Evolutionary conservation across 1,140 invertebrate species (phyloP).

Genomic region (Drosophila neocordata): DNA sequence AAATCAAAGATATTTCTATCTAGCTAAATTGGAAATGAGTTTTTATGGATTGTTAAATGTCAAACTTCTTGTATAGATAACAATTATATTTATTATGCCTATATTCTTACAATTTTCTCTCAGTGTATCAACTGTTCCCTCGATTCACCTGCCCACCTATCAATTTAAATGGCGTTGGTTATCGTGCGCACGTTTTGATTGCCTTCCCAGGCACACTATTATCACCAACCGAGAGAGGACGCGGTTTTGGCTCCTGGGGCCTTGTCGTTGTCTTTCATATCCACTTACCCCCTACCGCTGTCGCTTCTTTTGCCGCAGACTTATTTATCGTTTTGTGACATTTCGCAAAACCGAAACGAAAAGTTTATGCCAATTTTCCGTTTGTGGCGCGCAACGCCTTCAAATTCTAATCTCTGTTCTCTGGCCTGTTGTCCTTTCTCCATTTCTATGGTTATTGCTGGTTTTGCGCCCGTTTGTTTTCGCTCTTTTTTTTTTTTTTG

Average conservation of each 20-base stretch:
- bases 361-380: conserved; percentile 68
- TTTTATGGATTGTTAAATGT: no score
- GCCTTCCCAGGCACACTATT: conserved; percentile 67
- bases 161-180: conserved; percentile 72
- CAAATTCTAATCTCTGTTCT: conserved; percentile 71
- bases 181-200: conserved; percentile 77
- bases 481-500: conserved; percentile 8
- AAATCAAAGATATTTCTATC: no score
- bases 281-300: neutral
- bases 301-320: conserved; percentile 8
- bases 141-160: conserved; percentile 65
- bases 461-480: conserved; percentile 52
- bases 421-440: conserved; percentile 33
- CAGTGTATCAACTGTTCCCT: conserved; percentile 10
- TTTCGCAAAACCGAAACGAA: conserved; percentile 47
- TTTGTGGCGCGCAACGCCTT: conserved; percentile 39
- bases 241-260: conserved; percentile 36
- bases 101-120: neutral
- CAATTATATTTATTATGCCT: no score
- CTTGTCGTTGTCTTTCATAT: conserved; percentile 22
- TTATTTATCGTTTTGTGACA: conserved; percentile 76
- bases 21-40: no score
- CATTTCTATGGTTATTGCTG: conserved; percentile 55
- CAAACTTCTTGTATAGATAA: no score
- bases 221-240: conserved; percentile 41